Evolutionary conservation across 1,140 invertebrate genomes (phyloP), one percentile per base, ranked within the genome.

Genomic region (Diploscapter pachys): DNA sequence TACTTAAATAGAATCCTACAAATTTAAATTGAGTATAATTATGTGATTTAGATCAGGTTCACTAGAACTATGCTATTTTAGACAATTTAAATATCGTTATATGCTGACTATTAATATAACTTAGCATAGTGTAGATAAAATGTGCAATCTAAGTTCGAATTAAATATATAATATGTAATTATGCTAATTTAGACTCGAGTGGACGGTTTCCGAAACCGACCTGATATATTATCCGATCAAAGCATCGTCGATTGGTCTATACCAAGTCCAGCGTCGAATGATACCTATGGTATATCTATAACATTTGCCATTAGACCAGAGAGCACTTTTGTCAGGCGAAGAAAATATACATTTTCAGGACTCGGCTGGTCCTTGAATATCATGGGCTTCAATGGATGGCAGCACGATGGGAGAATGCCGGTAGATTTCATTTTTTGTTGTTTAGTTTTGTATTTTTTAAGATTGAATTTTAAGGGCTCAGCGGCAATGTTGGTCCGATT

Each of bases 341-440:
- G 62, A 13, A 5, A 31, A 4, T 4, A 0, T 56, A 50, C 6
- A 49, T 63, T 54, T 81, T 52, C 49, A 81, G 82, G 82, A 11
- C 72, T 85, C 13, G 83, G 83, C 5, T 85, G 83, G 83, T 85
- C 82, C 0, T 53, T 85, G 51, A 85, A 85, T 61, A 78, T 85
- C 13, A 85, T 85, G 83, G 83, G 83, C 4, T 85, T 85, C 79
- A 85, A 85, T 57, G 84, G 82, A n/a, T 85, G 84, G 84, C 82
- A 85, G 50, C 83, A 85, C 62, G 83, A 85, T 64, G 83, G 83
- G 3, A n/a, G 83, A 63, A 85, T 85, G 83, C 83, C 83, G 9
- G 84, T 83, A 31, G 56, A 63, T 59, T 31, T 31, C 31, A 31
- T 31, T 64, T 50, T 64, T 64, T 59, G 57, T 11, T 59, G 11